A percentile compares a stretch with the other conserved stretches of the same genome.
Conservation (phyloP, 2,797 vertebrate genomes). For the Halcyon chelicuti region DNA sequence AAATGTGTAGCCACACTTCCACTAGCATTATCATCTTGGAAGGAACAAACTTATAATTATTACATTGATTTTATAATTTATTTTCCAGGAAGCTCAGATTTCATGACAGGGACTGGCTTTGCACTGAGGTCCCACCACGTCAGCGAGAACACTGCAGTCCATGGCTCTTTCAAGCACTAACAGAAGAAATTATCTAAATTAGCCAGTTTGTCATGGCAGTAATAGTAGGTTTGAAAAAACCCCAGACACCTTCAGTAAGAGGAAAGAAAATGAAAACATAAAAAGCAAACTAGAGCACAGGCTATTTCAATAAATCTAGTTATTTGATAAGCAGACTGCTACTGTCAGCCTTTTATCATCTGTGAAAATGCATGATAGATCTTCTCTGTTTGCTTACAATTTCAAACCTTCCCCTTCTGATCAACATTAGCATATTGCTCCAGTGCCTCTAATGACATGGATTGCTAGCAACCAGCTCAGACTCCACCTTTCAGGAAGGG, state of each 20-base stretch:
- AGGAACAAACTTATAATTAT: slow-evolving; percentile 39
- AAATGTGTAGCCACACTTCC: slow-evolving; percentile 9
- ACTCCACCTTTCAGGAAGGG: neutral
- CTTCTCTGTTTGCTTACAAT: slow-evolving; percentile 41
- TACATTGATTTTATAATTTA: slow-evolving; percentile 49
- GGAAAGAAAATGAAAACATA: slow-evolving; percentile 44
- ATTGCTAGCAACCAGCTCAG: neutral
- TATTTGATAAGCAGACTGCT: slow-evolving; percentile 65
- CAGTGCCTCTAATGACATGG: neutral
- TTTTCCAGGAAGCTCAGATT: slow-evolving; percentile 42
- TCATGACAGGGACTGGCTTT: neutral
- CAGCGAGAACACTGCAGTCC: neutral
- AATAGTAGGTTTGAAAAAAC: neutral
- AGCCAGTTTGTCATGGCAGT: neutral
- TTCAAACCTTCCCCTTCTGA: slow-evolving; percentile 30
- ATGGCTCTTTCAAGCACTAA: slow-evolving; percentile 1
- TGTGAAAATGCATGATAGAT: neutral
- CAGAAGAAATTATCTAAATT: slow-evolving; percentile 47
- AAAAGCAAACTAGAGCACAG: slow-evolving; percentile 17
- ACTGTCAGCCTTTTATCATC: slow-evolving; percentile 29
- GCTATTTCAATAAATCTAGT: slow-evolving; percentile 56
- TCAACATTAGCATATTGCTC: slow-evolving; percentile 43
- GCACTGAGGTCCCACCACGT: neutral
- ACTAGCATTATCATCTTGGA: neutral
- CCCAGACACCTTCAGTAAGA: neutral